These are phyloP conservation scores for Melierax canorus DNA, from an alignment of 2,113 vertebrate genomes.

Conservation along the genomic window DNA sequence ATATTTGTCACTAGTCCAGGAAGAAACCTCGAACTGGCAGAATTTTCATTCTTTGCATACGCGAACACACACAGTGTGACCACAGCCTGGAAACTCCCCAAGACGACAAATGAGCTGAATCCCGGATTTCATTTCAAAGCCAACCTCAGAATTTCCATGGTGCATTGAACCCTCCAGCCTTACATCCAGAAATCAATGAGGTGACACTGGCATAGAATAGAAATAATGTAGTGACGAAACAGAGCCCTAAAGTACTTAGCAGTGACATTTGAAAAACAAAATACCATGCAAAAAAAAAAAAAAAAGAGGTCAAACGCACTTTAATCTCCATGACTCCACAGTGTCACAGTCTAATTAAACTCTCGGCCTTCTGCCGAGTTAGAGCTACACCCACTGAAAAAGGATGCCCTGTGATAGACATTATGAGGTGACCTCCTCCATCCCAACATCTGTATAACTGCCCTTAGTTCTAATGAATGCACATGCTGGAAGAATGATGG, in stretches of 20 bases:
- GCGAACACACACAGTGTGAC: conserved; percentile 61
- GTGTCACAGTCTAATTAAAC: not conserved
- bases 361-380: not conserved
- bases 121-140: conserved; percentile 62
- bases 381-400: not conserved
- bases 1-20: conserved; percentile 58
- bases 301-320: not conserved
- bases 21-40: conserved; percentile 59
- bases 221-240: conserved; percentile 41
- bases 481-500: not conserved
- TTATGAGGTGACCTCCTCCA: not conserved
- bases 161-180: conserved; percentile 11
- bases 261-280: conserved; percentile 39
- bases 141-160: conserved; percentile 60
- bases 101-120: conserved; percentile 57
- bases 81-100: conserved; percentile 63
- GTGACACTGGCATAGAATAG: conserved; percentile 43
- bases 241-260: not conserved
- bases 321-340: not conserved
- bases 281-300: not conserved
- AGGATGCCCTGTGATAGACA: not conserved
- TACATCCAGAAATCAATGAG: conserved; percentile 46
- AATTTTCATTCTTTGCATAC: conserved; percentile 51
- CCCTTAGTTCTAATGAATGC: not conserved
- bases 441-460: not conserved